Percentiles rank a stretch among this genome's conserved stretches.
phyloP scores from a whole-genome alignment of 2,113 vertebrate species.

The Vidua chalybeata region DNA sequence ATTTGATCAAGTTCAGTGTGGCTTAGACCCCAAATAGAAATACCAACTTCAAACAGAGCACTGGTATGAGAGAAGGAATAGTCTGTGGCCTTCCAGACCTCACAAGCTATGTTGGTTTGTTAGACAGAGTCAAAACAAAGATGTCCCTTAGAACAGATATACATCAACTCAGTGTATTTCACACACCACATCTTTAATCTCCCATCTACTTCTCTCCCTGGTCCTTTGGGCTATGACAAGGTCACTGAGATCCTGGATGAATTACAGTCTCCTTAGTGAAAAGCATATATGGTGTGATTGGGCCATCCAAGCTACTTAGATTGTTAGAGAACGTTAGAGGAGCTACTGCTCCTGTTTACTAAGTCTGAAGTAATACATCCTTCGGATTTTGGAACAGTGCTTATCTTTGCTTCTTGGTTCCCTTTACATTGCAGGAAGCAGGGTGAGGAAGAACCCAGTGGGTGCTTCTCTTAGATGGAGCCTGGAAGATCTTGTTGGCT shows the following conservation, averaged over 20 bases:
- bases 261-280: neutral
- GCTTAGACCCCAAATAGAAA: slow-evolving; percentile 51
- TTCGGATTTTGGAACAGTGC: neutral
- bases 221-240: neutral
- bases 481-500: neutral
- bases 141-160: neutral
- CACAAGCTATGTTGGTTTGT: slow-evolving; percentile 20
- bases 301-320: neutral
- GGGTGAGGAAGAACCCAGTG: neutral
- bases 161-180: slow-evolving; percentile 31
- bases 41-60: slow-evolving; percentile 44
- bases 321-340: neutral
- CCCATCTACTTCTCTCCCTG: neutral
- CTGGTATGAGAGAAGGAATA: slow-evolving; percentile 26
- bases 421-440: neutral
- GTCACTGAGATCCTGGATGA: neutral
- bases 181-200: neutral
- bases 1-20: slow-evolving; percentile 45
- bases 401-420: neutral
- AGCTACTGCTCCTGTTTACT: neutral
- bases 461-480: neutral
- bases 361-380: neutral
- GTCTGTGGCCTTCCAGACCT: slow-evolving; percentile 43
- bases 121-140: slow-evolving; percentile 30
- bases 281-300: neutral